Base-by-base conservation (phyloP, 2,797 vertebrate genomes). In the Zenarchopterus dispar region DNA sequence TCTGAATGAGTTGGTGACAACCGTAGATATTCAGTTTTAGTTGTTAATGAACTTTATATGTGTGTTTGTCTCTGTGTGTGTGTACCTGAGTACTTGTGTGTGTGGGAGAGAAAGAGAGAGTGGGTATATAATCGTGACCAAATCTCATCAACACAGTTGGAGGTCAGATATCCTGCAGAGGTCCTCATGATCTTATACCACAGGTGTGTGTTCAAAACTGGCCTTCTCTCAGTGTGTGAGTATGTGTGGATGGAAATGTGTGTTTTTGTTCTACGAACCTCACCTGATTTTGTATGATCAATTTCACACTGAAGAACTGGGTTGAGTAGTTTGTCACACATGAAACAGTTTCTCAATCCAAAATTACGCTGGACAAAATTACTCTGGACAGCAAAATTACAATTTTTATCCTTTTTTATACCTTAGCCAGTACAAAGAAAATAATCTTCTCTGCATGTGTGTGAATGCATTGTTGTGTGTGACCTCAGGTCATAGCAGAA, bases 81-180 rank as follows among this genome's bases (percentile, higher is more conserved):
- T 39, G 13, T 28, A 8, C n/a, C 15, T 24, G 52, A 43, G 46
- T 23, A 18, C 41, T 2, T 11, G 13, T 9, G 56, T 17, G 41
- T 19, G 18, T 24, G 9, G 10, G 23, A 11, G 26, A 11, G 22
- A 6, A 42, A 24, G 13, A 36, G 48, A 49, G 31, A 53, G 33
- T 53, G 36, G 42, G 18, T 44, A 24, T 21, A 56, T 55, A 62
- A 56, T 56, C 33, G 41, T 48, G 22, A 56, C 48, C 53, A 80
- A 82, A 84, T 81, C 68, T 28, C 44, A 82, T 84, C 63, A 85
- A 52, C 62, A 61, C 76, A 63, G 68, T 52, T 46, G 49, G 78
- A 67, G 50, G 62, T 75, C 55, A 51, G 52, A 57, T 50, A 57
- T 67, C 56, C 74, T 62, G 64, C 62, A 65, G 33, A 62, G 77